Evolutionary conservation across 2,888 invertebrate genomes (phyloP), one percentile per base, ranked within the genome.

Genomic region (Chaetoderma sp.): DNA sequence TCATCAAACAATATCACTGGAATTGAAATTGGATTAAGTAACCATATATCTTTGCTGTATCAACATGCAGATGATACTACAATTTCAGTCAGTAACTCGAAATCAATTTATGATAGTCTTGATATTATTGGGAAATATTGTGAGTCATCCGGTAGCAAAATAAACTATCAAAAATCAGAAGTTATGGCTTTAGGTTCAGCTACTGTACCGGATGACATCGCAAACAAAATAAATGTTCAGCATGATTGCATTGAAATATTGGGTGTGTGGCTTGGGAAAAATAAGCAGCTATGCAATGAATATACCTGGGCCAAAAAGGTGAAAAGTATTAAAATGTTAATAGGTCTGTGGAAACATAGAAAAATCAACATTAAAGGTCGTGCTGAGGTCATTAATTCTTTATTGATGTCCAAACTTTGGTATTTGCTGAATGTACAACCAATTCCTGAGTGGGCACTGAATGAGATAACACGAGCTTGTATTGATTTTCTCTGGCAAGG

Each of bases 71-170:
- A 65, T 42, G 65, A 65, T 30, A 32, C 56, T 18, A 50, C 44
- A 21, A 56, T 39, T 42, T 32, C 54, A 13, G 45, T 45, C 27
- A 21, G 49, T 28, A 18, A 49, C 42, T 39, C 39, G 21, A 25
- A 32, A 2, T 63, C 63, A 13, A 39, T 57, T 32, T 10, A 28
- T 21, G 25, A 25, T n/a, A 10, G 36, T 27, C 27, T 58, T 25
- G 27, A 63, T 18, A 28, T 45, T 47, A 42, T 47, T 25, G 32
- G 33, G 13, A 30, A 45, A 33, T 63, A 63, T 49, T 42, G 56
- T 33, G 42, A 54, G 28, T 42, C 59, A 16, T 68, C 68, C 1
- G 67, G 65, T 42, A 60, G 69, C 5, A 72, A 66, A 62, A 28
- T 65, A 1, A 68, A 70, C 60, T 55, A 16, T 32, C 30, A 52